These are phyloP conservation scores for Acrobasis consociella DNA, from an alignment of 2,888 invertebrate genomes.

Conservation along the genomic window DNA sequence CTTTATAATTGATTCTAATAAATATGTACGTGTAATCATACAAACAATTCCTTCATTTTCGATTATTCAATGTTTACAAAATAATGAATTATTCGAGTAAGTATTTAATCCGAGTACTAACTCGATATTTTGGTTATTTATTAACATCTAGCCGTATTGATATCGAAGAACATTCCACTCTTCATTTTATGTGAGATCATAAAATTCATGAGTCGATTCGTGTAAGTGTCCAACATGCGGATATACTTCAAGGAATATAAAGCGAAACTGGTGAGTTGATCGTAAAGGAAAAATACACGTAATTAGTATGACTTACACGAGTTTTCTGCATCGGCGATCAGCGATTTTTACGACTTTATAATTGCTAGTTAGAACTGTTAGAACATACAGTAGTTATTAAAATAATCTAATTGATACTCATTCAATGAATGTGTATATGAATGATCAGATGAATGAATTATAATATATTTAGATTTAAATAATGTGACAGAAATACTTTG, in stretches of 20 bases:
- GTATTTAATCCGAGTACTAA: neutral
- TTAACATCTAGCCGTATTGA: conserved; percentile 1
- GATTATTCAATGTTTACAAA: neutral
- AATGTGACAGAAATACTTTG: too few species aligned
- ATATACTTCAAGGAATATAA: conserved; percentile 77
- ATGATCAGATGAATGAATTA: too few species aligned
- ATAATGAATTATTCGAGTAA: neutral
- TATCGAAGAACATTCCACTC: conserved; percentile 42
- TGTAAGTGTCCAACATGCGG: conserved; percentile 57
- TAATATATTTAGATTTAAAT: too few species aligned
- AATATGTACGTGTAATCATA: too few species aligned
- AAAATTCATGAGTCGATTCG: conserved; percentile 61
- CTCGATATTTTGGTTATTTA: neutral
- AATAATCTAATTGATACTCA: too few species aligned
- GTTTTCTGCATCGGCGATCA: neutral
- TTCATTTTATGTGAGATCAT: conserved; percentile 70
- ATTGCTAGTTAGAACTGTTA: too few species aligned
- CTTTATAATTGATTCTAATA: too few species aligned
- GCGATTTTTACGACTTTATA: neutral
- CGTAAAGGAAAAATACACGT: neutral
- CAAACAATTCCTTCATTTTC: too few species aligned
- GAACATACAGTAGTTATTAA: too few species aligned
- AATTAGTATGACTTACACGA: neutral
- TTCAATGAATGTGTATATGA: too few species aligned
- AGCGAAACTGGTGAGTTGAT: conserved; percentile 65